Evolutionary conservation across 2,113 vertebrate genomes (phyloP).

Genomic region (Orthonyx spaldingii): DNA sequence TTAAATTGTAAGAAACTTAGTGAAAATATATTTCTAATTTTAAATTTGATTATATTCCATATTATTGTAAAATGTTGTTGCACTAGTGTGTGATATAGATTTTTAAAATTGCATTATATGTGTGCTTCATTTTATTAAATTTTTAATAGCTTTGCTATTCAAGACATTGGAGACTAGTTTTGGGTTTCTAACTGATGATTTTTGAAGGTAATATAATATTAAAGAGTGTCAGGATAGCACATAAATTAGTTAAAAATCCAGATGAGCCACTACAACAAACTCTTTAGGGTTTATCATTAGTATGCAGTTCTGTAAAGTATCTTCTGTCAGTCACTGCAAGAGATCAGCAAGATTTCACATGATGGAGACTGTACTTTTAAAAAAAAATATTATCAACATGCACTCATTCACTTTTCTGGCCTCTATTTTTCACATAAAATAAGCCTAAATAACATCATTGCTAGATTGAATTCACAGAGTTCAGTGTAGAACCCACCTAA

Average conservation of each 20-base stretch:
- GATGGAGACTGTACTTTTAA: not conserved
- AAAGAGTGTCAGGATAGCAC: not conserved
- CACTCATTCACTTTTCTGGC: not conserved
- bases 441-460: not conserved
- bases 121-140: not conserved
- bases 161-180: not conserved
- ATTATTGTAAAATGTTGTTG: not conserved
- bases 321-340: not conserved
- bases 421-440: not conserved
- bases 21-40: not conserved
- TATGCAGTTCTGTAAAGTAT: not conserved
- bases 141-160: not conserved
- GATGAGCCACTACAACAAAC: not conserved
- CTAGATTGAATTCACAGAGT: not conserved
- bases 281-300: not conserved
- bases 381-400: not conserved
- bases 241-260: conserved; percentile 42
- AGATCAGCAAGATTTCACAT: not conserved
- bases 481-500: not conserved
- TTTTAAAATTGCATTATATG: not conserved
- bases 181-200: not conserved
- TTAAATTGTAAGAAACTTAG: not conserved
- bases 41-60: not conserved
- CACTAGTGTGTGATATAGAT: not conserved
- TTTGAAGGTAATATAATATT: conserved; percentile 36